Percentiles rank a stretch among this genome's conserved stretches.
These are phyloP conservation scores for Drepana arcuata DNA, from an alignment of 1,140 invertebrate genomes.

Conservation along the genomic window DNA sequence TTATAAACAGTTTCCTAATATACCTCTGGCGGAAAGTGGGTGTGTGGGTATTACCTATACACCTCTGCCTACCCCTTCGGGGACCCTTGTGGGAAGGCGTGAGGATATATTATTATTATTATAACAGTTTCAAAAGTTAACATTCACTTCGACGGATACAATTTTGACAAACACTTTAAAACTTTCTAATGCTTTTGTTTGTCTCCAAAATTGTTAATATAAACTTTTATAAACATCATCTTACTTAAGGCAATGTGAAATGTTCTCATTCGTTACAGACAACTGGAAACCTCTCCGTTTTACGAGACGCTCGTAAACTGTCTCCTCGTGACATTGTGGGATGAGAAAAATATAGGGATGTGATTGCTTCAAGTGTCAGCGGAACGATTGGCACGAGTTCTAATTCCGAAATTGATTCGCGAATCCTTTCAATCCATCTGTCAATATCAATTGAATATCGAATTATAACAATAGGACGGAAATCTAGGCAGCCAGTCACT, in stretches of 20 bases:
- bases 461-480: slow-evolving; percentile 2
- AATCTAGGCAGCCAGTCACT: neutral
- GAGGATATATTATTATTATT: no score
- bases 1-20: neutral
- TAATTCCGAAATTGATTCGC: slow-evolving; percentile 3
- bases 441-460: no score
- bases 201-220: neutral
- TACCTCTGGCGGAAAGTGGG: no score
- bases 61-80: no score
- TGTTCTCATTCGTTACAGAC: slow-evolving; percentile 5
- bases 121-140: neutral
- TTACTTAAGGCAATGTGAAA: neutral
- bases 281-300: slow-evolving; percentile 13
- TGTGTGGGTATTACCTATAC: no score
- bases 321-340: slow-evolving; percentile 7
- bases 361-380: slow-evolving; percentile 3
- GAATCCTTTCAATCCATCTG: neutral
- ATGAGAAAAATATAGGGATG: slow-evolving; percentile 6
- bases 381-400: neutral
- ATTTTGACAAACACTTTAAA: no score
- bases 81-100: no score
- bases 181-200: neutral
- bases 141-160: neutral
- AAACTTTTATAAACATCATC: neutral
- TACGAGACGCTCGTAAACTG: slow-evolving; percentile 13